Percentiles rank a stretch among this genome's conserved stretches.
phyloP scores from a whole-genome alignment of 2,113 vertebrate genomes.

The Callipepla californica region DNA sequence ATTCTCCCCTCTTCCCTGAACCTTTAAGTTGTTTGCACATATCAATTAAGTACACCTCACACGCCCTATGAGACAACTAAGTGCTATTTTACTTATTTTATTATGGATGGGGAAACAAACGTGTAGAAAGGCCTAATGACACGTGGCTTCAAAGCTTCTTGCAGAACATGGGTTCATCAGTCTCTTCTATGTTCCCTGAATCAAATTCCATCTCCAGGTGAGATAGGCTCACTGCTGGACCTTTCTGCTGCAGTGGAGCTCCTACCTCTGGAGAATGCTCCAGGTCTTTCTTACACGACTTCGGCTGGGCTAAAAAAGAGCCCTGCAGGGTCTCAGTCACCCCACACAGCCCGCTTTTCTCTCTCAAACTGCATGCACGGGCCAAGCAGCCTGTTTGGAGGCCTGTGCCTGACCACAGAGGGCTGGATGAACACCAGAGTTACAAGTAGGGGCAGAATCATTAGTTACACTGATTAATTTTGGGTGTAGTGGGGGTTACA shows the following conservation, averaged over 20 bases:
- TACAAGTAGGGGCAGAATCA: neutral
- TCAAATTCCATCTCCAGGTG: fast-evolving
- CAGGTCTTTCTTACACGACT: fast-evolving
- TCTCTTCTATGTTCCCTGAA: neutral
- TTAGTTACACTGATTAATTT: slow-evolving; percentile 9
- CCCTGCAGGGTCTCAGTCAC: neutral
- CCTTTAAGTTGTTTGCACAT: neutral
- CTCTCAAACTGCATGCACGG: fast-evolving
- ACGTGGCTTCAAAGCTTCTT: slow-evolving; percentile 6
- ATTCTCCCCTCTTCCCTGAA: slow-evolving; percentile 31
- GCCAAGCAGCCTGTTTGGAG: neutral
- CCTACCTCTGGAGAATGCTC: neutral
- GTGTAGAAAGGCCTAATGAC: slow-evolving; percentile 35
- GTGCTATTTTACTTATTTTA: slow-evolving; percentile 62
- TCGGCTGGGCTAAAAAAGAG: neutral
- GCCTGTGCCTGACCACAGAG: neutral
- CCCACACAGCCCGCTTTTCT: neutral
- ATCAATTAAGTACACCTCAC: slow-evolving; percentile 54
- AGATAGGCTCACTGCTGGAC: neutral
- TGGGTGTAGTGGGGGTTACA: neutral
- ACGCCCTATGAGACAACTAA: slow-evolving; percentile 60
- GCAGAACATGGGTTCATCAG: fast-evolving
- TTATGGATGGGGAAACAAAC: slow-evolving; percentile 51
- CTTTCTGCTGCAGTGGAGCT: neutral
- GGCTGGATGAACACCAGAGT: neutral